Conservation (phyloP, 2,113 vertebrate species). For the Heloderma charlesbogerti region DNA sequence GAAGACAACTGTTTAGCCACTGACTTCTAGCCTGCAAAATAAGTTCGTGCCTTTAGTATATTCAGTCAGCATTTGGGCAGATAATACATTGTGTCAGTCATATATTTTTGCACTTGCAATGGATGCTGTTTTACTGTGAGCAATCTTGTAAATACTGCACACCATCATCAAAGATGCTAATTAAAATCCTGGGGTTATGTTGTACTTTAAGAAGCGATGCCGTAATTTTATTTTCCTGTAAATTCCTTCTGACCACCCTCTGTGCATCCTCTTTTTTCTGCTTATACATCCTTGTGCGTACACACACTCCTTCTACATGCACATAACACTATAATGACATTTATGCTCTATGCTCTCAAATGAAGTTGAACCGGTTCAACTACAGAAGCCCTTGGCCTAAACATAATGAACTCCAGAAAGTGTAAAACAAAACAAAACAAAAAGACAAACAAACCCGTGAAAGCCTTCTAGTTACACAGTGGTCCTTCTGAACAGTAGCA, state of each 20-base stretch:
- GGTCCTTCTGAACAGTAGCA: constrained; percentile 66
- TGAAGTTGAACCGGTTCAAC: constrained; percentile 57
- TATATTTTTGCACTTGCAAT: neutral
- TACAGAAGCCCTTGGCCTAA: constrained; percentile 45
- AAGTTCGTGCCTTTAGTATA: neutral
- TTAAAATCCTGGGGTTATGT: neutral
- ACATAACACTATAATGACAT: constrained; percentile 67
- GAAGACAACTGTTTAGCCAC: neutral
- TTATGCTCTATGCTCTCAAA: constrained; percentile 65
- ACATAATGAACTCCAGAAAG: constrained; percentile 62
- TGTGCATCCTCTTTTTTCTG: neutral
- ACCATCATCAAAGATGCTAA: neutral
- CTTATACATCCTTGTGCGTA: neutral
- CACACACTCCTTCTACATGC: neutral
- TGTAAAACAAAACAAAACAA: constrained; percentile 35
- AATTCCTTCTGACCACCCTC: neutral
- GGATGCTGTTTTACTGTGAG: neutral
- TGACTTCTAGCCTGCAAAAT: neutral
- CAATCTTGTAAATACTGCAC: neutral
- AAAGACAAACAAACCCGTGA: constrained; percentile 27
- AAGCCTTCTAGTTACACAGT: constrained; percentile 65
- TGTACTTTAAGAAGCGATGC: neutral
- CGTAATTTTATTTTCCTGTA: neutral
- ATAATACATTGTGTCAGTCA: neutral
- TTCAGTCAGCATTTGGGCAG: neutral